Conservation (phyloP, 2,113 vertebrate genomes). For the Leucoraja erinaceus region DNA sequence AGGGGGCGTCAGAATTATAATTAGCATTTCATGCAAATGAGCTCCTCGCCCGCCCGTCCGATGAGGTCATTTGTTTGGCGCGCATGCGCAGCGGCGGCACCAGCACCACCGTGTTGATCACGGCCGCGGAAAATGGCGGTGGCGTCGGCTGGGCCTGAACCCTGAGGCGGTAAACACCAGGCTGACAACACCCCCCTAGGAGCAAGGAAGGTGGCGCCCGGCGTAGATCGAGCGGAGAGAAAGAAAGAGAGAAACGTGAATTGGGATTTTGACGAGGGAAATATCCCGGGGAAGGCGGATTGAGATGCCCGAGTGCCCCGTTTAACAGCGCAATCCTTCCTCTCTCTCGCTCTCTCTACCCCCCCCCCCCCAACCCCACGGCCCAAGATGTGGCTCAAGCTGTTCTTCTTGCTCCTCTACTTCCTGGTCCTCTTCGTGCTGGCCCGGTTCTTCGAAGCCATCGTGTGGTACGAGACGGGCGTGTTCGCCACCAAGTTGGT, state of each 20-base stretch:
- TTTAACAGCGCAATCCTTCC: neutral
- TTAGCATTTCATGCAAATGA: neutral
- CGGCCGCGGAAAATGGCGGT: neutral
- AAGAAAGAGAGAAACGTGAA: neutral
- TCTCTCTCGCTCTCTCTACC: too few species aligned
- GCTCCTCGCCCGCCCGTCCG: neutral
- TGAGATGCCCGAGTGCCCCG: neutral
- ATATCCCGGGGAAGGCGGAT: neutral
- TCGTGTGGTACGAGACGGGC: conserved; percentile 91
- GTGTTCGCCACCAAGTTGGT: conserved; percentile 86
- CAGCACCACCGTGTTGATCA: neutral
- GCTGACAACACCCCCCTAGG: neutral
- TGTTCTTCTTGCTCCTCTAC: conserved; percentile 85
- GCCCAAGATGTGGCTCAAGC: conserved; percentile 87
- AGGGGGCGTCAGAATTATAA: neutral
- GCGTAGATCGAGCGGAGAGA: neutral
- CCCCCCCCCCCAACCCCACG: neutral
- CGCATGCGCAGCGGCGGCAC: neutral
- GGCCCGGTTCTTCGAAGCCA: conserved; percentile 84
- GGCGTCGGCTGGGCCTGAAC: neutral
- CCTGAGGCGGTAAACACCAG: neutral
- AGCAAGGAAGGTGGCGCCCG: neutral
- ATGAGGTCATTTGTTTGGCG: neutral
- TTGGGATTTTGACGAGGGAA: neutral
- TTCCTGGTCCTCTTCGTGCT: conserved; percentile 81